Percentiles rank a stretch among this genome's conserved stretches.
Evolutionary conservation across 2,113 vertebrate genomes (phyloP).

Genomic region (Gobio gobio): DNA sequence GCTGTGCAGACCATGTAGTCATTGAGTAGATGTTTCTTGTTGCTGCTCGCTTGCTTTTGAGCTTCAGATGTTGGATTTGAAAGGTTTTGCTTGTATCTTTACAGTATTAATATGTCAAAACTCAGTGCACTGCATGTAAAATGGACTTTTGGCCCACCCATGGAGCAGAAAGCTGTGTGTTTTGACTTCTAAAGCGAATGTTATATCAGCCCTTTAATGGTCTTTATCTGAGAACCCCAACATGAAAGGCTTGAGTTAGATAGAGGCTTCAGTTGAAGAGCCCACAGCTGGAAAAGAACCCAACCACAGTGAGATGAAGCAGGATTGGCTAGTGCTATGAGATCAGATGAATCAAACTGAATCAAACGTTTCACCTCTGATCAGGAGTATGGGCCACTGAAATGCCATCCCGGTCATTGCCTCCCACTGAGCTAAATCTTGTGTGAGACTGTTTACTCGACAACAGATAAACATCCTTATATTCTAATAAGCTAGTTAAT

Average conservation of each 20-base stretch:
- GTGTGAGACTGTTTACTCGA: slow-evolving; percentile 11
- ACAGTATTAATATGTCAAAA: slow-evolving; percentile 22
- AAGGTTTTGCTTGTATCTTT: not conserved
- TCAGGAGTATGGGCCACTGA: slow-evolving; percentile 15
- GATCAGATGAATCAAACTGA: not conserved
- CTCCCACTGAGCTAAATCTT: slow-evolving; percentile 19
- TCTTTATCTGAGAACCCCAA: slow-evolving; percentile 36
- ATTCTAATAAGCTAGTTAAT: not conserved
- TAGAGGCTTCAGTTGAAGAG: slow-evolving; percentile 3
- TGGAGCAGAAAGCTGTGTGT: slow-evolving; percentile 21
- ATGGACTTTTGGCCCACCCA: not conserved
- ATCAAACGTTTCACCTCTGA: slow-evolving; percentile 36
- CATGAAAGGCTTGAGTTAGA: slow-evolving; percentile 34
- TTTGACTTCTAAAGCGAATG: slow-evolving; percentile 7
- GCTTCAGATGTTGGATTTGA: not conserved
- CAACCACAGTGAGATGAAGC: not conserved
- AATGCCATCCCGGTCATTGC: slow-evolving; percentile 21
- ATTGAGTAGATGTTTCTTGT: not conserved
- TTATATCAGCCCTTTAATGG: slow-evolving; percentile 29
- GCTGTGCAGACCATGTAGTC: not conserved
- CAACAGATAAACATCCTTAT: not conserved
- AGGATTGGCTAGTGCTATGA: not conserved
- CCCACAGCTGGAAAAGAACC: slow-evolving; percentile 27
- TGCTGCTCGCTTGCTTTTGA: not conserved
- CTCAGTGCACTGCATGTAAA: slow-evolving; percentile 4